A percentile compares a stretch with the other conserved stretches of the same genome.
Conservation (phyloP, 2,797 vertebrate genomes). For the Denticeps clupeoides region DNA sequence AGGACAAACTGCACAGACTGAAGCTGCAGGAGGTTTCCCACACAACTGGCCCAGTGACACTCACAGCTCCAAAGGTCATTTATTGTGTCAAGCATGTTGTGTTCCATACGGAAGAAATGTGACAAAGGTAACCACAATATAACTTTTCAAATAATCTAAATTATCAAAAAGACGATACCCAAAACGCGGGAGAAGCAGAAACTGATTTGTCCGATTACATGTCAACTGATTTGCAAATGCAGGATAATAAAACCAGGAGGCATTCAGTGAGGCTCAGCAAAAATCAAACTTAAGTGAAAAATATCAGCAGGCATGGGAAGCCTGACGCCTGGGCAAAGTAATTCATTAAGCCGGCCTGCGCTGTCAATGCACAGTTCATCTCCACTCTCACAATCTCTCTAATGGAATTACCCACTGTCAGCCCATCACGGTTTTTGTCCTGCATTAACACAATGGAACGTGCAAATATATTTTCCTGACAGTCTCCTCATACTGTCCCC, state of each 20-base stretch:
- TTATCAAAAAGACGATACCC: too few relatives aligned
- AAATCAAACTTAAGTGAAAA: constrained; percentile 44
- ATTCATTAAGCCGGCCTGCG: constrained; percentile 64
- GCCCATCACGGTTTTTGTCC: constrained; percentile 24
- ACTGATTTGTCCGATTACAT: constrained; percentile 8
- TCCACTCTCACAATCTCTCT: constrained; percentile 63
- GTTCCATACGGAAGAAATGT: background rate
- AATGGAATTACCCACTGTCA: constrained; percentile 70
- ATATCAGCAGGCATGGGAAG: constrained; percentile 33
- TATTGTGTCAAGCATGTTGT: constrained; percentile 16
- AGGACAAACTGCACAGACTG: constrained; percentile 41
- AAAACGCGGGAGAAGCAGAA: too few relatives aligned
- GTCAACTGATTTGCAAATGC: constrained; percentile 41
- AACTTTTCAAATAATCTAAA: background rate
- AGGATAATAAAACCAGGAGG: constrained; percentile 38
- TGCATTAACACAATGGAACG: constrained; percentile 67
- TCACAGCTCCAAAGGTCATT: constrained; percentile 53
- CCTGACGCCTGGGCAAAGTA: constrained; percentile 60
- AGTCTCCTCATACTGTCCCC: constrained; percentile 50
- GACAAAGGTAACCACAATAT: too few relatives aligned
- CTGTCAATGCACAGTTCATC: constrained; percentile 70
- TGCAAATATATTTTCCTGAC: constrained; percentile 62
- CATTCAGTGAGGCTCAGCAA: constrained; percentile 51
- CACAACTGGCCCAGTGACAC: constrained; percentile 45
- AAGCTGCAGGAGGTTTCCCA: constrained; percentile 42